Evolutionary conservation across 1,140 invertebrate species (phyloP).

Genomic region (Drosophila hydei): DNA sequence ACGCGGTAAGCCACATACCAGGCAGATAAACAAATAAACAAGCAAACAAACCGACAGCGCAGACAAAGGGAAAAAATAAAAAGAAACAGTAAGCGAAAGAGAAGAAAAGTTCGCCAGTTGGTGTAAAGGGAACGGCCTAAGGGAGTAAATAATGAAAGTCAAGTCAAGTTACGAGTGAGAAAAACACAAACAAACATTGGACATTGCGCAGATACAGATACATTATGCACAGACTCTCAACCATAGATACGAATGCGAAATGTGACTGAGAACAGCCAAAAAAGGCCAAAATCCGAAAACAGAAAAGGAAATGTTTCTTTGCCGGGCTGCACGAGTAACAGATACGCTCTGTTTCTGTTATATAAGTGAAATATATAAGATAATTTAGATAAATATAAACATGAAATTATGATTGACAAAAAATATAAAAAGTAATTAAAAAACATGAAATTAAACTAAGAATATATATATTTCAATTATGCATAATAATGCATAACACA

Average conservation of each 20-base stretch:
- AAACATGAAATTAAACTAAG: no score
- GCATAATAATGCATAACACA: no score
- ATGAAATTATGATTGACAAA: no score
- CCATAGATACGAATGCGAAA: conserved; percentile 45
- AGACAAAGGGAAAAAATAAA: conserved; percentile 64
- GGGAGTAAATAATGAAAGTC: conserved; percentile 48
- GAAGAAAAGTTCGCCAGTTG: conserved; percentile 53
- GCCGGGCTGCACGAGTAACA: not conserved
- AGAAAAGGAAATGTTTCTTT: not conserved
- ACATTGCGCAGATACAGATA: conserved; percentile 49
- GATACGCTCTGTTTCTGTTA: no score
- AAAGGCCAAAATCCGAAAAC: conserved; percentile 1
- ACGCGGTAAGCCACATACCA: conserved; percentile 65
- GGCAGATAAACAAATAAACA: conserved; percentile 61
- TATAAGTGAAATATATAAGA: no score
- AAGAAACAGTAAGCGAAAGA: not conserved
- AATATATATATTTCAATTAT: no score
- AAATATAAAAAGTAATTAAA: no score
- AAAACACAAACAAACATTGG: conserved; percentile 64
- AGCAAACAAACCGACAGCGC: conserved; percentile 34
- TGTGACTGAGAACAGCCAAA: conserved; percentile 28
- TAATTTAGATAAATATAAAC: no score
- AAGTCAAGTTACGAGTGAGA: conserved; percentile 64
- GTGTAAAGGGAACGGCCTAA: conserved; percentile 8
- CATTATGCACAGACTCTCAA: conserved; percentile 72